Evolutionary conservation across 2,888 invertebrate genomes (phyloP).

Genomic region (Heliothis peltigera): DNA sequence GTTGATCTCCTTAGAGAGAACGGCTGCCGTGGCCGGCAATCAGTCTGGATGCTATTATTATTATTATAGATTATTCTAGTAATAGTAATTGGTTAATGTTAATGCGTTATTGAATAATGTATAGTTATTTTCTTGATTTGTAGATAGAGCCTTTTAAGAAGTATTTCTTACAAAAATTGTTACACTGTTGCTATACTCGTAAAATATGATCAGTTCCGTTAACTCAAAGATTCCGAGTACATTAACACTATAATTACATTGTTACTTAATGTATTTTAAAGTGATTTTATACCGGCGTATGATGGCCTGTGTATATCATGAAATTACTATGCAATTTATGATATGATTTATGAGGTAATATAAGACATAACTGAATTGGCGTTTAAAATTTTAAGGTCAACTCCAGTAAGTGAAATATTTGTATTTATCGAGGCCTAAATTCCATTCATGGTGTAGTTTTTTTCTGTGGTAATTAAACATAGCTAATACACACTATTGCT

Average conservation of each 20-base stretch:
- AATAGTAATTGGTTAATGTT: no score
- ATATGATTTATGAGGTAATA: conserved; percentile 29
- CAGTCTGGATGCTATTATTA: no score
- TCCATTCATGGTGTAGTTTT: no score
- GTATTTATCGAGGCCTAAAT: no score
- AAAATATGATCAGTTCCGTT: conserved; percentile 18
- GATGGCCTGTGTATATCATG: conserved; percentile 1
- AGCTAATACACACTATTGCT: no score
- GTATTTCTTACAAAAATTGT: background rate
- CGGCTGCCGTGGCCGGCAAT: no score
- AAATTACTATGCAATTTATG: conserved; percentile 22
- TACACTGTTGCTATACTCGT: conserved; percentile 15
- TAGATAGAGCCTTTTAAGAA: background rate
- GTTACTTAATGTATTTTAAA: conserved; percentile 17
- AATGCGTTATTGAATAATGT: no score
- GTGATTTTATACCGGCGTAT: conserved; percentile 34
- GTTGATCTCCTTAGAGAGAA: no score
- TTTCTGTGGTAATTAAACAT: no score
- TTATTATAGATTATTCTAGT: no score
- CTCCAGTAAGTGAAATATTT: no score
- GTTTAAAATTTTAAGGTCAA: conserved; percentile 8
- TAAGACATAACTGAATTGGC: conserved; percentile 18
- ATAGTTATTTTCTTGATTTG: no score
- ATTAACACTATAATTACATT: conserved; percentile 41
- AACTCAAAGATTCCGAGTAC: conserved; percentile 21